Base-by-base conservation (phyloP, 2,797 vertebrate species). In the Falco cherrug region DNA sequence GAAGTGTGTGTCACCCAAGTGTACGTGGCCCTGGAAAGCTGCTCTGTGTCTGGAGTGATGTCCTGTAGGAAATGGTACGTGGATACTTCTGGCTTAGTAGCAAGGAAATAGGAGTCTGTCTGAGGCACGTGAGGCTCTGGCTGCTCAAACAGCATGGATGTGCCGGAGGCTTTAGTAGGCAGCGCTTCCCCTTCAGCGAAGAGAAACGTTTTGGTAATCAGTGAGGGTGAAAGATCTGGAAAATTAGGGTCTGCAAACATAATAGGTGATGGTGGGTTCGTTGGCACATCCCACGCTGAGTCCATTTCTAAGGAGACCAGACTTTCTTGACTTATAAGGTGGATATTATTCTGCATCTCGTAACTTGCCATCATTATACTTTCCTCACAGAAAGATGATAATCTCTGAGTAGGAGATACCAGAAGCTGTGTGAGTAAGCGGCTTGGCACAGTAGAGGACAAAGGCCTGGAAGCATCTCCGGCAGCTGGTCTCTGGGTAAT, bases 151-250 rank as follows among this genome's bases (percentile, higher is more conserved):
- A 93, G 54, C 51, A 86, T 41, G 22, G 83, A n/a, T 2, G 12
- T 71, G 69, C 33, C 71, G 57, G 84, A 65, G 91, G 35, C 16
- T 56, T 22, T 17, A 9, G 51, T 15, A n/a, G 82, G 70, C n/a
- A 39, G 74, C 50, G 15, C 64, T 76, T 89, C 60, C 59, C 77
- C 63, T 3, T 90, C 78, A 53, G 50, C 43, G 64, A 90, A 79
- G 51, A 73, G 67, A 89, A 76, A 7, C 1, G 1, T 67, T 78
- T 53, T 48, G 61, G 64, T 51, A 33, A 26, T 56, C 56, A 87
- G 45, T 15, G 95, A 97, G 76, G 93, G 95, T 2, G n/a, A 93
- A 92, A 95, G 85, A 50, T 77, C 56, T 75, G 89, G 94, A 48
- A 41, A 81, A 67, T 17, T 11, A 21, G 77, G 16, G 24, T 67